Evolutionary conservation across 2,113 vertebrate species (phyloP).

Genomic region (Melanocharis versteri): DNA sequence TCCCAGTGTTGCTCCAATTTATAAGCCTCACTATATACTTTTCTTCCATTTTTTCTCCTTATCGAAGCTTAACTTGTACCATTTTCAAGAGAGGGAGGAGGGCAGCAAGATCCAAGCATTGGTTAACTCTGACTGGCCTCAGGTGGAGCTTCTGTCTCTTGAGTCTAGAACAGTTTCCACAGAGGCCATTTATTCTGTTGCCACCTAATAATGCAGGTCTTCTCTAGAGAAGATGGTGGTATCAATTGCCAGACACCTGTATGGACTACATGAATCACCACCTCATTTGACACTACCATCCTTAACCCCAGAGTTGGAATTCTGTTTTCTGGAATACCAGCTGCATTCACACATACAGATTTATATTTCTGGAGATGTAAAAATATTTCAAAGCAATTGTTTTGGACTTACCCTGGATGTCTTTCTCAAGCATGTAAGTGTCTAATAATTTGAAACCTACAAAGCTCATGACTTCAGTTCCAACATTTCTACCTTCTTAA

Average conservation of each 20-base stretch:
- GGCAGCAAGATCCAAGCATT: neutral
- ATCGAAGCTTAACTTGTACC: neutral
- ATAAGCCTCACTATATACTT: neutral
- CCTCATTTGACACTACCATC: neutral
- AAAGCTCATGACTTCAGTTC: neutral
- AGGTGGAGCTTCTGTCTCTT: neutral
- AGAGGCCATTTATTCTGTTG: neutral
- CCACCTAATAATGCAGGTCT: neutral
- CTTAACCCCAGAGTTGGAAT: neutral
- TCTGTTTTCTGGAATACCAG: neutral
- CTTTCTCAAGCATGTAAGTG: neutral
- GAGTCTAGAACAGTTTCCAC: neutral
- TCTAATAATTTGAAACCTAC: neutral
- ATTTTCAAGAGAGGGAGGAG: neutral
- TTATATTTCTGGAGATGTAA: neutral
- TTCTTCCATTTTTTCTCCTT: neutral
- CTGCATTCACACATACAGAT: neutral
- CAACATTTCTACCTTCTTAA: neutral
- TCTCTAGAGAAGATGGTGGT: neutral
- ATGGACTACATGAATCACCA: accelerated
- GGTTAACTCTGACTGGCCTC: neutral
- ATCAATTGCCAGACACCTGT: neutral
- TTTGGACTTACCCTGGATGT: neutral
- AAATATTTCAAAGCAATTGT: neutral
- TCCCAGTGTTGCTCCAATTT: neutral